A percentile compares a stretch with the other conserved stretches of the same genome.
phyloP scores from a whole-genome alignment of 2,113 vertebrate species.

The Grammomys surdaster region DNA sequence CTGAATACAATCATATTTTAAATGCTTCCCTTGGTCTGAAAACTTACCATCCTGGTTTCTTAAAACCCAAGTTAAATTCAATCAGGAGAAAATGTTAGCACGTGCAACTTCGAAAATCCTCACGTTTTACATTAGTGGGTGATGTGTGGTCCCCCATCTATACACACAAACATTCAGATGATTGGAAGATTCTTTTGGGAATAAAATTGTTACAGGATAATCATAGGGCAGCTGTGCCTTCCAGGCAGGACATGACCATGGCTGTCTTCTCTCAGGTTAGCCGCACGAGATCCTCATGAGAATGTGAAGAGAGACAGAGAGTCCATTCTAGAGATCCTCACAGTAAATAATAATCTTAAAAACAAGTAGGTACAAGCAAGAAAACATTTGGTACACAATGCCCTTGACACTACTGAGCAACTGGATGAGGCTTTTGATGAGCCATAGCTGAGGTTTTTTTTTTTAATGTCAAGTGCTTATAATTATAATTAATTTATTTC shows the following conservation, averaged over 20 bases:
- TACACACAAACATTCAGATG: not conserved
- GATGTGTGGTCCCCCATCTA: not conserved
- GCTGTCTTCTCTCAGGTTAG: not conserved
- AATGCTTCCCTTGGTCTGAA: not conserved
- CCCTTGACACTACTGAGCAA: not conserved
- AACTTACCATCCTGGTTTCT: not conserved
- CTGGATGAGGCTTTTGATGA: not conserved
- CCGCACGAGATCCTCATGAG: not conserved
- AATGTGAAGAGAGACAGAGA: not conserved
- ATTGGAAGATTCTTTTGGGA: not conserved
- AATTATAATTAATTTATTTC: not conserved
- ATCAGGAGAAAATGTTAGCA: not conserved
- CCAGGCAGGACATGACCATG: not conserved
- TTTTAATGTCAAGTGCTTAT: not conserved
- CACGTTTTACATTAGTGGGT: not conserved
- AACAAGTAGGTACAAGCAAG: not conserved
- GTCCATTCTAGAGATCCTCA: not conserved
- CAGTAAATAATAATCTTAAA: not conserved
- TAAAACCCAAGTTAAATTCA: conserved; percentile 27
- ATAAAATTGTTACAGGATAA: not conserved
- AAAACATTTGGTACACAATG: not conserved
- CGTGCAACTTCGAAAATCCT: not conserved
- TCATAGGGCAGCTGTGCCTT: not conserved
- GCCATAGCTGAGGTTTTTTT: not conserved
- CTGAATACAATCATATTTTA: not conserved